Conservation (phyloP, 2,113 vertebrate species). For the Epinephelus fuscoguttatus region DNA sequence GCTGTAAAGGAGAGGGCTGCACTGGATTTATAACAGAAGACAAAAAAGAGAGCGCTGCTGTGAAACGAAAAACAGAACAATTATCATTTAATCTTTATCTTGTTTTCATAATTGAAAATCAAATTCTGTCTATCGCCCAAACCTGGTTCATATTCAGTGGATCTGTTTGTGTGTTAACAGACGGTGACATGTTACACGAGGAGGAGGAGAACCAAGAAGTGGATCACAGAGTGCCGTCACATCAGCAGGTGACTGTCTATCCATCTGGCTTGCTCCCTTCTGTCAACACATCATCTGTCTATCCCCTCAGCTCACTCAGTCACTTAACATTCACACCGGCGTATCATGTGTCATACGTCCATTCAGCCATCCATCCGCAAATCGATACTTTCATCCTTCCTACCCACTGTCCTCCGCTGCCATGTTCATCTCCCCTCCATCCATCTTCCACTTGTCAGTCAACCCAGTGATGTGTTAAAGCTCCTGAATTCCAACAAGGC, state of each 20-base stretch:
- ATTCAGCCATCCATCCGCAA: slow-evolving; percentile 25
- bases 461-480: slow-evolving; percentile 8
- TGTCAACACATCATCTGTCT: neutral
- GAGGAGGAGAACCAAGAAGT: slow-evolving; percentile 65
- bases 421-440: slow-evolving; percentile 10
- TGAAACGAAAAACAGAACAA: too few species aligned
- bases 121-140: too few species aligned
- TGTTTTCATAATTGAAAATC: too few species aligned
- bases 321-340: slow-evolving; percentile 19
- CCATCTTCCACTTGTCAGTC: slow-evolving; percentile 26
- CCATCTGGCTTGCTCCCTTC: neutral
- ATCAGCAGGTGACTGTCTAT: slow-evolving; percentile 71
- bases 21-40: too few species aligned
- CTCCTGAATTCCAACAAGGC: slow-evolving; percentile 36
- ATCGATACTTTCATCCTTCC: slow-evolving; percentile 18
- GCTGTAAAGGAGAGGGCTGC: too few species aligned
- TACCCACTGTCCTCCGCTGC: neutral
- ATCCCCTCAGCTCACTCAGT: neutral
- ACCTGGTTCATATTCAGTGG: neutral
- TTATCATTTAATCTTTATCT: too few species aligned
- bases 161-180: slow-evolving; percentile 49
- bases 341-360: slow-evolving; percentile 28
- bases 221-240: slow-evolving; percentile 60
- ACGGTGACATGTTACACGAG: slow-evolving; percentile 59
- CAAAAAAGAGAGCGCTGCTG: too few species aligned